Base-by-base conservation (phyloP, 2,888 invertebrate genomes). In the Buathra laborator region DNA sequence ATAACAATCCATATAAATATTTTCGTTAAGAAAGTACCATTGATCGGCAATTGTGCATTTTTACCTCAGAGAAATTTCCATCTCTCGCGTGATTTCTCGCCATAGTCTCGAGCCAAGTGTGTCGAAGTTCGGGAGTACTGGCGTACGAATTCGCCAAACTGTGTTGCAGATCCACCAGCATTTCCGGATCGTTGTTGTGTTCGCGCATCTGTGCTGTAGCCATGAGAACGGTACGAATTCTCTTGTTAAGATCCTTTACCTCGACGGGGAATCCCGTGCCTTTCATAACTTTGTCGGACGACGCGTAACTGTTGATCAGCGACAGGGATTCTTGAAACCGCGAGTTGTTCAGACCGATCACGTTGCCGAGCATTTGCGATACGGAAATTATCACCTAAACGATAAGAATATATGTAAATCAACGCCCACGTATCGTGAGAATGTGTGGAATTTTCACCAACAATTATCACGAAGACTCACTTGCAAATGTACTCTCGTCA, bases 61-160 rank as follows among this genome's bases (percentile, higher is more conserved):
- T 86, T 92, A 98, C 98, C 96, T 99, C 99, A 3, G 99, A 98
- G 90, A 96, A 96, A 94, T 99, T 97, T 46, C 96, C 96, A 91
- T 97, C 96, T 84, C 97, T 95, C 7, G 96, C 96, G 92, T 99
- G 98, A 93, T 98, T 97, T 90, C 96, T 96, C 14, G 99, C 98
- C 96, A 99, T 97, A 1, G 98, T 98, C 89, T 98, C 97, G n/a
- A 99, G 96, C 99, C 99, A 99, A 0, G 99, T 99, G 94, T 98
- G 98, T 0, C 99, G 95, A 83, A 99, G 94, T 90, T 99, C 98
- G 0, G 99, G 99, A 0, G 99, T 99, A 53, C 98, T 98, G 64
- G 99, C 98, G 91, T 98, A 98, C 0, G 98, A 98, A 94, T 98
- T 98, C 3, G 99, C 99, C 86, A 99, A 94, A 83, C 98, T 97